Conservation (phyloP, 2,113 vertebrate species). For the Perccottus glenii region DNA sequence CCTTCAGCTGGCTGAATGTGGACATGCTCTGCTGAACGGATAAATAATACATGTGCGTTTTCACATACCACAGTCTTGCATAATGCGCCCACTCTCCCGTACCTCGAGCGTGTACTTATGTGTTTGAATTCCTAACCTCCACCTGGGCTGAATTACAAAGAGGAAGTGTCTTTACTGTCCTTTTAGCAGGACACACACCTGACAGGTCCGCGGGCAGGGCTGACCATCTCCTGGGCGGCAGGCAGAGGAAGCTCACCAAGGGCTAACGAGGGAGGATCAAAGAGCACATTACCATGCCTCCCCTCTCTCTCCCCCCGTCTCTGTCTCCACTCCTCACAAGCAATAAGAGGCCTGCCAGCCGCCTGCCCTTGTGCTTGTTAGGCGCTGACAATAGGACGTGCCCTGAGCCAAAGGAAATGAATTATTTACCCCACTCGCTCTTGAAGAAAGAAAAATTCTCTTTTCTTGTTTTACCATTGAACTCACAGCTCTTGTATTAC, state of each 20-base stretch:
- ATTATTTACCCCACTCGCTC: constrained; percentile 80
- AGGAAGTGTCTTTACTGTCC: constrained; percentile 74
- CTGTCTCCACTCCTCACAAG: constrained; percentile 58
- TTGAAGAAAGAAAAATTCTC: constrained; percentile 53
- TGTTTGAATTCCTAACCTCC: constrained; percentile 44
- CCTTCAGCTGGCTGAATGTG: background rate
- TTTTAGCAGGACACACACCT: constrained; percentile 40
- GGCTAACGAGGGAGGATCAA: constrained; percentile 81
- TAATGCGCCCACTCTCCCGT: no score
- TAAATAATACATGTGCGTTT: constrained; percentile 2
- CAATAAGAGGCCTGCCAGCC: constrained; percentile 72
- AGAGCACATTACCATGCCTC: constrained; percentile 79
- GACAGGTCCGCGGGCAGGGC: constrained; percentile 46
- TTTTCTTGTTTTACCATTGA: constrained; percentile 71
- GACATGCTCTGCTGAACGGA: background rate
- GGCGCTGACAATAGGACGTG: constrained; percentile 78
- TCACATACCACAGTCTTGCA: background rate
- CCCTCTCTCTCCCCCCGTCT: constrained; percentile 56
- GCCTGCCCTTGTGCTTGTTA: constrained; percentile 79
- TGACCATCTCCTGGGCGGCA: constrained; percentile 69
- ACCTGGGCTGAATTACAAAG: constrained; percentile 74
- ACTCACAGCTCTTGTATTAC: constrained; percentile 60
- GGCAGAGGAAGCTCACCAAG: constrained; percentile 67
- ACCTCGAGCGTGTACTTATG: background rate
- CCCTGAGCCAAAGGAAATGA: constrained; percentile 79